Base-by-base conservation (phyloP, 30 jellyfish, hydroid and myxozoan genomes). In the Hydractinia echinata region DNA sequence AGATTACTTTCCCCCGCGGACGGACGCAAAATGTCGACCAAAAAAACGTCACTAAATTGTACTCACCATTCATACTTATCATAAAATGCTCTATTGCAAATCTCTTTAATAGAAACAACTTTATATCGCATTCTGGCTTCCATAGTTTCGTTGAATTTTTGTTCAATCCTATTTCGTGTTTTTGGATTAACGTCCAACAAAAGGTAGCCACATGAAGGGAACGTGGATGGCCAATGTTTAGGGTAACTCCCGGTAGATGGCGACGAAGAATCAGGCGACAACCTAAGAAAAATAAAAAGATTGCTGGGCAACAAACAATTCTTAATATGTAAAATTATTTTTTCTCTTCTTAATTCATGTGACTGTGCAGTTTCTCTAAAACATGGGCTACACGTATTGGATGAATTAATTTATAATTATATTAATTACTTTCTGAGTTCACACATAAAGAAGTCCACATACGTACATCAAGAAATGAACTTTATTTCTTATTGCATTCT, bases 11-110 rank as follows among this genome's bases (percentile, higher is more conserved):
- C 50, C 50, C 78, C 21, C 50, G 51, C 21, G 78, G 78, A 11
- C 78, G 51, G n/a, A 20, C 50, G 51, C 2, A 67, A 20, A 21
- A 16, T 21, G 1, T 67, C 50, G 19, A 1, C n/a, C 78, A 67
- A 67, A 67, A 67, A 67, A 67, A 13, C 8, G 39, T 50, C 51
- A 58, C 69, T 2, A 11, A 18, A 58, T 18, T 58, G 1, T 58
- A 18, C 69, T 58, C 19, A 71, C 81, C 55, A 19, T 48, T 15
- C 61, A 71, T 71, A 71, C 51, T 71, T 30, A 8, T 60, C 51
- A 58, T 71, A 71, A 20, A n/a, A 50, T 71, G 30, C 60, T 71
- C 5, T 71, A 58, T 71, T 71, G 81, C 81, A 71, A 19, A 71
- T 52, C 51, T 71, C 81, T 50, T 4, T 60, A 1, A 71, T 50